phyloP scores from a whole-genome alignment of 2,113 vertebrate genomes.

The Natator depressus region DNA sequence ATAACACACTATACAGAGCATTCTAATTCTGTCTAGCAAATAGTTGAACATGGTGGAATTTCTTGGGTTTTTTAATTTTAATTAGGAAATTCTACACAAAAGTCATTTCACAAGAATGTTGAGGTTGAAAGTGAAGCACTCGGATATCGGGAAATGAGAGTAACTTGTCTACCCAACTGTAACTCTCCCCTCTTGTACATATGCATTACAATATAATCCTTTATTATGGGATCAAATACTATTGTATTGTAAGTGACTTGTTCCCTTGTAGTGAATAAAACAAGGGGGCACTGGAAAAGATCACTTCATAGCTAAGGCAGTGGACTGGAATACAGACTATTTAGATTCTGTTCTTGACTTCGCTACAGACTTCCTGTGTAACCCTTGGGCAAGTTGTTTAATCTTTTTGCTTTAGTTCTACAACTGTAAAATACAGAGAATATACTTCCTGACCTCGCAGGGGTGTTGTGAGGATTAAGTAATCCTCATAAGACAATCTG shows the following conservation, averaged over 20 bases:
- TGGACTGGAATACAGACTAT: not conserved
- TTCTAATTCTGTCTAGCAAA: not conserved
- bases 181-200: not conserved
- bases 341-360: not conserved
- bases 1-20: not conserved
- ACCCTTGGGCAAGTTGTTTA: not conserved
- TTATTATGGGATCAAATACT: not conserved
- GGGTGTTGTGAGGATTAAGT: constrained; percentile 31
- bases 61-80: not conserved
- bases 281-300: not conserved
- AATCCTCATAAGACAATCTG: not conserved
- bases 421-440: constrained; percentile 5
- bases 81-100: not conserved
- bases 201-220: not conserved
- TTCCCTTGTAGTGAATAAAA: not conserved
- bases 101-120: not conserved
- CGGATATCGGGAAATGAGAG: not conserved
- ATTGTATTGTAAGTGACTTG: fast-evolving
- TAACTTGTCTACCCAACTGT: not conserved
- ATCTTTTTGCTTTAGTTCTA: not conserved
- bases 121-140: not conserved
- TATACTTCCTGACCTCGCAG: not conserved
- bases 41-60: not conserved
- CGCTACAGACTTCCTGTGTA: not conserved
- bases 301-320: not conserved